Evolutionary conservation across 35 echinoderm and acorn worm species (phyloP).

Genomic region (Eucidaris tribuloides): DNA sequence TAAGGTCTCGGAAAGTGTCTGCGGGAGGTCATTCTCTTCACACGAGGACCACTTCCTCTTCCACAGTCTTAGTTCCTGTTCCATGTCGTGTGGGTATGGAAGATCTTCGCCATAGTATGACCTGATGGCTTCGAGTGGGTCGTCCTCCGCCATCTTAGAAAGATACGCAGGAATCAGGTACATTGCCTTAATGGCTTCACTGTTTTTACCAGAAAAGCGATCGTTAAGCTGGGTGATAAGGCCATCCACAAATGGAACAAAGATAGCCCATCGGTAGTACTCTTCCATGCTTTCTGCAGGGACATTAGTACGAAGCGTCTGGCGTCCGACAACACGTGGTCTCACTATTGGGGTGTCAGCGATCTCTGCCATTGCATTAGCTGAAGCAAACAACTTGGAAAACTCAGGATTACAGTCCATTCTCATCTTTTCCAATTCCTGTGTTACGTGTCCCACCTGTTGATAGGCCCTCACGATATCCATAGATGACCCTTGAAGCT

Average conservation of each 20-base stretch:
- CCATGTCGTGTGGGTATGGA: background rate
- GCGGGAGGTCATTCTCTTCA: background rate
- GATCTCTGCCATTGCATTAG: background rate
- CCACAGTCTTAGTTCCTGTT: conserved; percentile 43
- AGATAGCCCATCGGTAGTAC: conserved; percentile 13
- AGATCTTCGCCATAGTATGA: conserved; percentile 23
- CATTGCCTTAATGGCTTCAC: conserved; percentile 12
- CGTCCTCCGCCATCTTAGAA: background rate
- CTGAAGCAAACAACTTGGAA: background rate
- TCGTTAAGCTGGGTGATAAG: background rate
- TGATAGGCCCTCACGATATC: conserved; percentile 45
- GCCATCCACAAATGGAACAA: conserved; percentile 29
- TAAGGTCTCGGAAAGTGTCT: background rate
- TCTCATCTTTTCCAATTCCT: conserved; percentile 1
- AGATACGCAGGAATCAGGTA: conserved; percentile 11
- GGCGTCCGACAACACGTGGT: background rate
- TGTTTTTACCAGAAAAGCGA: conserved; percentile 3
- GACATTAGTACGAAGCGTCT: conserved; percentile 35
- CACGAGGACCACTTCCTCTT: background rate
- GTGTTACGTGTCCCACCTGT: background rate
- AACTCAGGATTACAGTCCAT: conserved; percentile 15
- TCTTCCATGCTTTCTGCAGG: background rate
- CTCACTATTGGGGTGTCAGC: background rate
- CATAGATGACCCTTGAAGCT: conserved; percentile 34
- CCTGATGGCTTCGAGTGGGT: background rate